Conservation (phyloP, 2,888 invertebrate genomes). For the Amphipoea oculea region DNA sequence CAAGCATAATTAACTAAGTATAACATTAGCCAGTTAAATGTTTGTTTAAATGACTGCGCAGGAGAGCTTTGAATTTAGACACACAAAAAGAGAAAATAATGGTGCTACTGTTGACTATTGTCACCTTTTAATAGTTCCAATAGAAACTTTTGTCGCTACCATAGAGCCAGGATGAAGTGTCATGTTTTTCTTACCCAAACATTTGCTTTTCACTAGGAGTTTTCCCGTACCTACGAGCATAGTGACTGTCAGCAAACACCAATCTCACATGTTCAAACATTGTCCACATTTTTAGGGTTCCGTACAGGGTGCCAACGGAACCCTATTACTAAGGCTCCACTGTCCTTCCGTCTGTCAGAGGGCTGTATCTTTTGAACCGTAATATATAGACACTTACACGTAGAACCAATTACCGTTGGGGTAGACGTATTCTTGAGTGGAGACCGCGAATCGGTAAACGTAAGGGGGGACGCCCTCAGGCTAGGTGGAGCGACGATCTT, state of each 20-base stretch:
- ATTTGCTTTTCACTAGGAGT: not conserved
- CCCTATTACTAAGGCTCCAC: not conserved
- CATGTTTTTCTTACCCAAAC: not conserved
- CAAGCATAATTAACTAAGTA: too few relatives aligned
- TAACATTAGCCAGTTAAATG: too few relatives aligned
- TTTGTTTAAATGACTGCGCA: too few relatives aligned
- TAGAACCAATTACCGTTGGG: too few relatives aligned
- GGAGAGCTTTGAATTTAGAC: too few relatives aligned
- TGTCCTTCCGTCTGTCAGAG: not conserved
- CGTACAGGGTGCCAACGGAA: not conserved
- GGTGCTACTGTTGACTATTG: too few relatives aligned
- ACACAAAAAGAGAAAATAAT: too few relatives aligned
- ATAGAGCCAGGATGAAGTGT: not conserved
- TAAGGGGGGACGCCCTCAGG: too few relatives aligned
- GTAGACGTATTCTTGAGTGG: too few relatives aligned
- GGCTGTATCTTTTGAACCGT: not conserved
- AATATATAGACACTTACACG: not conserved
- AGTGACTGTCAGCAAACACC: not conserved
- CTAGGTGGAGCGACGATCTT: too few relatives aligned
- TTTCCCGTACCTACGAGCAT: not conserved
- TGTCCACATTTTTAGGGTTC: not conserved
- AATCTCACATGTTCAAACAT: constrained; percentile 8
- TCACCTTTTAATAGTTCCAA: not conserved
- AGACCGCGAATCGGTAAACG: too few relatives aligned
- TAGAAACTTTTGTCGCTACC: not conserved